Percentiles rank a stretch among this genome's conserved stretches.
phyloP scores from a whole-genome alignment of 1,140 invertebrate species.

The Pseudomyrmex concolor region DNA sequence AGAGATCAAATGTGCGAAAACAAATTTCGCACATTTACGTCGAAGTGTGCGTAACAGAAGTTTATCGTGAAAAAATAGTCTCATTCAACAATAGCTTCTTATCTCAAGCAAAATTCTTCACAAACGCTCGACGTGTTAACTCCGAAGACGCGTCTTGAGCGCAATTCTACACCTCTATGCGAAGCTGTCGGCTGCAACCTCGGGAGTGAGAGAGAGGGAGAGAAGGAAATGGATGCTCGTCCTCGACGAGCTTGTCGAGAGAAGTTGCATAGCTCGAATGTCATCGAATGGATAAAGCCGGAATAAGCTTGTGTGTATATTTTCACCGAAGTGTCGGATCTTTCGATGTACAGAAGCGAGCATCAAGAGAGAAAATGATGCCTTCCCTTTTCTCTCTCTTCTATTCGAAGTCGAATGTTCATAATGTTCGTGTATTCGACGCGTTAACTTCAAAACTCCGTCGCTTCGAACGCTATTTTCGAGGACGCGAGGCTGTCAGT shows the following conservation, averaged over 20 bases:
- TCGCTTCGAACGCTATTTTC: background rate
- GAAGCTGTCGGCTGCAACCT: background rate
- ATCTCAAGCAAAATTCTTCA: conserved; percentile 17
- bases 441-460: background rate
- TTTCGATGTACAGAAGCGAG: background rate
- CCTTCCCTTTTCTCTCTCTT: background rate
- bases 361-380: background rate
- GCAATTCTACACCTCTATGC: background rate
- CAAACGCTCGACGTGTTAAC: background rate
- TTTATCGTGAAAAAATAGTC: background rate
- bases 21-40: background rate
- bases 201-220: too few relatives aligned
- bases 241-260: conserved; percentile 8
- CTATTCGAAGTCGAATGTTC: too few relatives aligned
- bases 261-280: background rate
- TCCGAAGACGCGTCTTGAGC: background rate
- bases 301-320: background rate
- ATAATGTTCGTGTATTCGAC: background rate
- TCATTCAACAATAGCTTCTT: background rate
- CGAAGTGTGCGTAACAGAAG: background rate
- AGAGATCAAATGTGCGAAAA: background rate
- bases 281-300: background rate
- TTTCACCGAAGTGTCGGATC: background rate
- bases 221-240: background rate
- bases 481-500: background rate